Evolutionary conservation across 2,797 vertebrate genomes (phyloP).

Genomic region (Malacoctenus gilli): DNA sequence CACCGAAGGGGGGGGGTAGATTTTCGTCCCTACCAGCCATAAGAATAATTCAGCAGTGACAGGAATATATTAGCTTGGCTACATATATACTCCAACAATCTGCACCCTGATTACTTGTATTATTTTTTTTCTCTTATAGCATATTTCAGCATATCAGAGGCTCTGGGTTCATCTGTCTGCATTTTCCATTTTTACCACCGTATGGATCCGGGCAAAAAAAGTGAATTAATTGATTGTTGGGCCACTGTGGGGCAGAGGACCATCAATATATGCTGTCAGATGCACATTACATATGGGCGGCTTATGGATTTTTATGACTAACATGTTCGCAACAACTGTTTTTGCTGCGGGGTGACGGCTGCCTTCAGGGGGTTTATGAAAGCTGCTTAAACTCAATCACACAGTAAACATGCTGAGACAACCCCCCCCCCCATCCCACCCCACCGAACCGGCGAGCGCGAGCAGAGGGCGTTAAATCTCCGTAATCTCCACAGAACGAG

Average conservation of each 20-base stretch:
- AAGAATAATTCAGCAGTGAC: not conserved
- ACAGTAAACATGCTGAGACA: not conserved
- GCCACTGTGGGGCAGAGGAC: not conserved
- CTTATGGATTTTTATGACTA: conserved; percentile 10
- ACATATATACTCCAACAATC: not conserved
- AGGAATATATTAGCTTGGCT: not conserved
- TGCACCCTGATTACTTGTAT: not conserved
- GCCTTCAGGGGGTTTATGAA: not conserved
- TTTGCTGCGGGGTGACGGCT: not conserved
- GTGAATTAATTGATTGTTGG: conserved; percentile 20
- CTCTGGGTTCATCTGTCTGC: not conserved
- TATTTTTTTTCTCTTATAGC: not conserved
- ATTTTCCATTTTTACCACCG: not conserved
- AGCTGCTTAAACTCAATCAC: conserved; percentile 3
- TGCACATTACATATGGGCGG: not conserved
- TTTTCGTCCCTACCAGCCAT: too few species aligned
- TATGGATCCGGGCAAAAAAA: conserved; percentile 7
- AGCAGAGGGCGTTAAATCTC: conserved; percentile 1
- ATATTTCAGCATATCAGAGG: not conserved
- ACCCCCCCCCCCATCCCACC: too few species aligned
- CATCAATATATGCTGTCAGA: conserved; percentile 18
- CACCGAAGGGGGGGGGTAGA: too few species aligned
- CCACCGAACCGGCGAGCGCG: conserved; percentile 13
- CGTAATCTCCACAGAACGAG: not conserved
- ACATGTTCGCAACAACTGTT: conserved; percentile 2